A percentile compares a stretch with the other conserved stretches of the same genome.
phyloP scores from a whole-genome alignment of 2,888 invertebrate species.

The Auanema freiburgensis region DNA sequence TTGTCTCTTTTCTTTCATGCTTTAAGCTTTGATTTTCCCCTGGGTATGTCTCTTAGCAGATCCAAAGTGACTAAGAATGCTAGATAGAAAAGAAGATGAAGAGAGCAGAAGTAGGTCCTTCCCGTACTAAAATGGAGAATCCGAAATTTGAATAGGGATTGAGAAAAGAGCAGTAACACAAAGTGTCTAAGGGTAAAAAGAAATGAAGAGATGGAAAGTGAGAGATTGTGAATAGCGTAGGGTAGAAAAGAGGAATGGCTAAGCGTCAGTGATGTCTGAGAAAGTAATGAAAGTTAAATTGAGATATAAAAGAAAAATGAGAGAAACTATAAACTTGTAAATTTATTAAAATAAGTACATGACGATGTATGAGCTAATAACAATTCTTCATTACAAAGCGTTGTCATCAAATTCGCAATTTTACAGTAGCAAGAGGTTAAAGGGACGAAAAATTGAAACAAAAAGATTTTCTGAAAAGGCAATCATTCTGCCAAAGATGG shows the following conservation, averaged over 20 bases:
- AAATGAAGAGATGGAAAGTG: constrained; percentile 3
- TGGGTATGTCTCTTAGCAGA: too few species aligned
- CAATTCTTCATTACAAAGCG: too few species aligned
- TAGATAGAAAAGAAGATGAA: constrained; percentile 7
- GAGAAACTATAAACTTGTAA: neutral
- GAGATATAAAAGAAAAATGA: too few species aligned
- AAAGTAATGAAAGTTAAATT: constrained; percentile 5
- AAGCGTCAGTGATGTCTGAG: too few species aligned
- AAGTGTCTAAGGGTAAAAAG: constrained; percentile 19
- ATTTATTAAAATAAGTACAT: constrained; percentile 2
- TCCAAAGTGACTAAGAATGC: neutral
- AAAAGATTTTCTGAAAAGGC: too few species aligned
- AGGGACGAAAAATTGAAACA: too few species aligned
- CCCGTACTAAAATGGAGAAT: constrained; percentile 5
- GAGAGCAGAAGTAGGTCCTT: constrained; percentile 3
- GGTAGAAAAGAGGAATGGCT: neutral
- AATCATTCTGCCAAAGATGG: neutral
- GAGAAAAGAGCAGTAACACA: constrained; percentile 18
- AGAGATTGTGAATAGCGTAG: constrained; percentile 7
- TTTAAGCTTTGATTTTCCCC: too few species aligned
- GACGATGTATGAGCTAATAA: constrained; percentile 2
- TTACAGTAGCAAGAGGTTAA: too few species aligned
- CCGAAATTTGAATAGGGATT: constrained; percentile 8
- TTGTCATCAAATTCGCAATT: too few species aligned
- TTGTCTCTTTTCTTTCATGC: too few species aligned